These are phyloP conservation scores for Volucella zonaria DNA, from an alignment of 2,888 invertebrate genomes.

Conservation along the genomic window DNA sequence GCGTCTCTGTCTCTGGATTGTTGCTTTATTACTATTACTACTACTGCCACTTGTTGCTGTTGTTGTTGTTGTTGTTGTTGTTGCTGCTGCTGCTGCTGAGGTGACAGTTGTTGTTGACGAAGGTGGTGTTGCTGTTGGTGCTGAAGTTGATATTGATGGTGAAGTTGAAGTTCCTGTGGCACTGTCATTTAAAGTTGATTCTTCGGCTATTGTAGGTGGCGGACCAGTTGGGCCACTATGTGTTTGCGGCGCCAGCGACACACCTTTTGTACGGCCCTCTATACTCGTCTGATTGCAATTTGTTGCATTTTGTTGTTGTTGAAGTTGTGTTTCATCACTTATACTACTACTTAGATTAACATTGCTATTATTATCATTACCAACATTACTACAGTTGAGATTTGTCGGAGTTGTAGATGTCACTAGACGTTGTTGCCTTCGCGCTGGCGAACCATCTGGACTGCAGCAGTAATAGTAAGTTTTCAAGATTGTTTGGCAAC, in stretches of 20 bases:
- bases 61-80: constrained; percentile 73
- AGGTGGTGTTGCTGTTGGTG: constrained; percentile 46
- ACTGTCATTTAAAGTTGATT: constrained; percentile 56
- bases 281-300: constrained; percentile 79
- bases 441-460: constrained; percentile 59
- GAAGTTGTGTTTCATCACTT: constrained; percentile 75
- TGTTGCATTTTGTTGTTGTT: constrained; percentile 70
- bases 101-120: constrained; percentile 51
- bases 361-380: constrained; percentile 72
- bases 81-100: constrained; percentile 47
- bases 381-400: constrained; percentile 72
- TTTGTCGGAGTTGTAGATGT: constrained; percentile 67
- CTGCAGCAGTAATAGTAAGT: constrained; percentile 73
- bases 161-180: constrained; percentile 36
- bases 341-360: constrained; percentile 63
- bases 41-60: constrained; percentile 76
- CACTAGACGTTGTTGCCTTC: constrained; percentile 55
- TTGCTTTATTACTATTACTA: constrained; percentile 83
- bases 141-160: constrained; percentile 22
- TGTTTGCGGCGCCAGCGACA: constrained; percentile 82
- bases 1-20: constrained; percentile 87
- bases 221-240: constrained; percentile 83
- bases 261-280: constrained; percentile 82
- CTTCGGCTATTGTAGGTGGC: constrained; percentile 77
- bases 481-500: constrained; percentile 41